Conservation (phyloP, 2,113 vertebrate genomes). For the Ranitomeya variabilis region DNA sequence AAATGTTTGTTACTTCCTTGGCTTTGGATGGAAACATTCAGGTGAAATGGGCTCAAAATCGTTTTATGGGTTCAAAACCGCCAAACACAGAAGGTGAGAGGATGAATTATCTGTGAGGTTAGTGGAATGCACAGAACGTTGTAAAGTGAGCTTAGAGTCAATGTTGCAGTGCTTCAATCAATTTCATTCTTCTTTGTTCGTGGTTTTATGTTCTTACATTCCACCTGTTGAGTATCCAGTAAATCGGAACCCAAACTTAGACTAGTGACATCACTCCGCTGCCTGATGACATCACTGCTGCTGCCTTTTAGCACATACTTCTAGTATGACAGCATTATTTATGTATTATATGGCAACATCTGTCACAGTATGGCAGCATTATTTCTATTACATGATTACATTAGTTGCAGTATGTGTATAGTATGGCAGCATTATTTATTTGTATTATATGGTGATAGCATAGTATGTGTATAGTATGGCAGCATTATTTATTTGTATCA, state of each 20-base stretch:
- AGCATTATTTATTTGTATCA: neutral
- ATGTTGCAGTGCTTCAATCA: neutral
- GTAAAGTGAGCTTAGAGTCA: neutral
- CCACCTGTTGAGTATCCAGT: too few species aligned
- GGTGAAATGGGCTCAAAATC: slow-evolving; percentile 26
- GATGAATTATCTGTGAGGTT: neutral
- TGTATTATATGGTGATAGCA: neutral
- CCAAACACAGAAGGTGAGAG: slow-evolving; percentile 10
- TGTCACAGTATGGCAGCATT: neutral
- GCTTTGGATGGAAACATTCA: slow-evolving; percentile 26
- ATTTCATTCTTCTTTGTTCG: neutral
- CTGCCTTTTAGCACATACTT: too few species aligned
- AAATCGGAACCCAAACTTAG: too few species aligned
- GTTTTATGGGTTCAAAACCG: slow-evolving; percentile 8
- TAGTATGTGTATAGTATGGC: neutral
- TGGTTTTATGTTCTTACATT: neutral
- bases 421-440: neutral
- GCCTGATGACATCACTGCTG: too few species aligned
- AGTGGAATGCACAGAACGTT: neutral
- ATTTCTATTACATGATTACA: neutral
- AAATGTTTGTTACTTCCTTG: slow-evolving; percentile 41
- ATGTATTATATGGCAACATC: neutral
- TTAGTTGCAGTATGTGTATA: neutral
- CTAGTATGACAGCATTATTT: neutral
- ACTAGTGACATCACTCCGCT: too few species aligned